Evolutionary conservation across 1,140 invertebrate species (phyloP), one percentile per base, ranked within the genome.

Genomic region (Asobara japonica): DNA sequence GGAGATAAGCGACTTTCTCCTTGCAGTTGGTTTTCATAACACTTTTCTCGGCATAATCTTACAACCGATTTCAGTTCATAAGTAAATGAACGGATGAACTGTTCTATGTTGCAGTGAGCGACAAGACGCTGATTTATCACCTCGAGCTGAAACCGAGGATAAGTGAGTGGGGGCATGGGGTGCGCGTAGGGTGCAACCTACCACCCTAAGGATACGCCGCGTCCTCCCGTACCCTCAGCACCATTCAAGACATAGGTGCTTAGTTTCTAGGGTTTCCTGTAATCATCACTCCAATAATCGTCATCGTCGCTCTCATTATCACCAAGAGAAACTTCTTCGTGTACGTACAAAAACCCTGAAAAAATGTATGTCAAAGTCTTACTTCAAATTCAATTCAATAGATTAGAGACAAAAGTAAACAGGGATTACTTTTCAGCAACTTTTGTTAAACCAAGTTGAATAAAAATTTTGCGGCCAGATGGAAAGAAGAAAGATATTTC

Each of bases 161-260:
- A 86, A 87, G 84, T 87, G 86, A 87, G 82, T 79, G 82, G 82
- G 78, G 81, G 79, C 78, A 82, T 75, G 77, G 82, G 81, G 82
- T 84, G 84, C 80, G 80, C 79, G 82, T 77, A 82, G 80, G 80
- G 81, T 81, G 81, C 82, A 80, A 78, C 69, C 72, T 62, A 76
- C 77, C 78, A 79, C 74, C 76, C 75, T 83, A 65, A 73, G 77
- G 81, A 73, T 83, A 74, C 79, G 81, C 74, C 82, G 78, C 78
- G 77, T 83, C 78, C 75, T 79, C 79, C 77, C 79, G 78, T 80
- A 82, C 79, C 77, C 79, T 82, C 79, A 77, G 78, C 64, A 77
- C 74, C 76, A 76, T 56, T 72, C 68, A 65, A 70, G 73, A 60
- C 77, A 75, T 62, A 74, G 72, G 62, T 64, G 68, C 68, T 25